A percentile compares a stretch with the other conserved stretches of the same genome.
Evolutionary conservation across 2,797 vertebrate genomes (phyloP).

Genomic region (Poecilia picta): DNA sequence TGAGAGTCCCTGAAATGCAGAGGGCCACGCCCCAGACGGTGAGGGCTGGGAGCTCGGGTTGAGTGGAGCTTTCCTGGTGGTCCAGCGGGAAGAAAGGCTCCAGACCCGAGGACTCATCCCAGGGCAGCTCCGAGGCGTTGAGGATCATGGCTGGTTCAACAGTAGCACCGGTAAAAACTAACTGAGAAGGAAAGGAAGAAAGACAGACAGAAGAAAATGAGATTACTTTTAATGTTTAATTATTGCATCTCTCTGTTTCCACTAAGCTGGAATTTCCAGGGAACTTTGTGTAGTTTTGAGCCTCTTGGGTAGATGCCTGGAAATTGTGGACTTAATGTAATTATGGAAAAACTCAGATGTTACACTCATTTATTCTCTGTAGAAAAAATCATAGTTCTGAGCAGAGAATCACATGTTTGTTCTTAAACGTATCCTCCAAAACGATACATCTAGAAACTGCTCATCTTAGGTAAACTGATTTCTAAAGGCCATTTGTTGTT

Average conservation of each 20-base stretch:
- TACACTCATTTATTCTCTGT: not conserved
- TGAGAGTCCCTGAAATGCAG: constrained; percentile 90
- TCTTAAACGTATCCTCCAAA: not conserved
- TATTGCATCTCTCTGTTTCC: constrained; percentile 14
- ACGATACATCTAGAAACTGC: not conserved
- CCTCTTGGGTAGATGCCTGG: constrained; percentile 4
- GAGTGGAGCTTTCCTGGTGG: constrained; percentile 44
- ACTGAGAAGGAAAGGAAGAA: constrained; percentile 37
- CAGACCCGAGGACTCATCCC: constrained; percentile 77
- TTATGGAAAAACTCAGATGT: not conserved
- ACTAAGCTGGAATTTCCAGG: not conserved
- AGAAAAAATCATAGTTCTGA: not conserved
- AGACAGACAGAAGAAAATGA: not conserved
- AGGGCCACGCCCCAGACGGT: constrained; percentile 88
- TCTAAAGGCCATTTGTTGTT: not conserved
- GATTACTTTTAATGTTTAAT: constrained; percentile 22
- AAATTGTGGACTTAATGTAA: constrained; percentile 6
- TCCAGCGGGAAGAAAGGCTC: constrained; percentile 60
- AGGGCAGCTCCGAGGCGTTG: constrained; percentile 74
- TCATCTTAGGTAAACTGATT: not conserved
- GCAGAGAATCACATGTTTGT: not conserved
- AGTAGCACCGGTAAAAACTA: constrained; percentile 48
- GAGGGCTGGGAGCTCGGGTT: constrained; percentile 62
- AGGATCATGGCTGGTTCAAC: constrained; percentile 66
- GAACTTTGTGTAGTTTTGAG: constrained; percentile 15